Base-by-base conservation (phyloP, 1,140 invertebrate species). In the Ceratosolen fusciceps region DNA sequence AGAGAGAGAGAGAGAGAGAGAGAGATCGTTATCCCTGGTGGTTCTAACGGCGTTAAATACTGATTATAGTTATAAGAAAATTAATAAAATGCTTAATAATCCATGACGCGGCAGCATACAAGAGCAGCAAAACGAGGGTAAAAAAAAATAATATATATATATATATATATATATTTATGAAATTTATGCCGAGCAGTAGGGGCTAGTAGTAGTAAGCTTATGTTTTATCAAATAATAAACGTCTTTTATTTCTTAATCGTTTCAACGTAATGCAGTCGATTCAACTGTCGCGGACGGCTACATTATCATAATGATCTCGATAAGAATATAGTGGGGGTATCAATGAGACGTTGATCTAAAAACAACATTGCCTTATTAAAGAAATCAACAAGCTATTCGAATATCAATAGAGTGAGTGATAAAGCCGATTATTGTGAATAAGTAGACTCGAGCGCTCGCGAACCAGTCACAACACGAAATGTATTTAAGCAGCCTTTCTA, bases 341-440 rank as follows among this genome's bases (percentile, higher is more conserved):
- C 60, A 65, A 37, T 65, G 60, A n/a, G n/a, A 65, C 60, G 2
- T n/a, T 65, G 16, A 65, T 65, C 60, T 65, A 21, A 37, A n/a
- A 8, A 8, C 34, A 37, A 37, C 31, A 21, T 65, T 65, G 37
- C 5, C 60, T 34, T 10, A 37, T 62, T 65, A 65, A 65, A 37
- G 34, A 65, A 65, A 37, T 65, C 60, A 65, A 37, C 60, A 37
- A 37, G 14, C 31, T 1, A n/a, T 37, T 34, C 0, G 21, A 37
- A 65, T 37, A 37, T 62, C 21, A 65, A 65, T n/a, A n/a, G 12
- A 65, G 21, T 10, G 60, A 62, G 16, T 37, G 34, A 65, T 65
- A 65, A 65, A 65, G 60, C 31, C 21, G 34, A 65, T 65, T n/a
- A 37, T 65, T 65, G 16, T 8, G 19, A 60, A 65, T 65, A 65